Evolutionary conservation across 2,888 invertebrate species (phyloP).

Genomic region (Cantharis flavilabris): DNA sequence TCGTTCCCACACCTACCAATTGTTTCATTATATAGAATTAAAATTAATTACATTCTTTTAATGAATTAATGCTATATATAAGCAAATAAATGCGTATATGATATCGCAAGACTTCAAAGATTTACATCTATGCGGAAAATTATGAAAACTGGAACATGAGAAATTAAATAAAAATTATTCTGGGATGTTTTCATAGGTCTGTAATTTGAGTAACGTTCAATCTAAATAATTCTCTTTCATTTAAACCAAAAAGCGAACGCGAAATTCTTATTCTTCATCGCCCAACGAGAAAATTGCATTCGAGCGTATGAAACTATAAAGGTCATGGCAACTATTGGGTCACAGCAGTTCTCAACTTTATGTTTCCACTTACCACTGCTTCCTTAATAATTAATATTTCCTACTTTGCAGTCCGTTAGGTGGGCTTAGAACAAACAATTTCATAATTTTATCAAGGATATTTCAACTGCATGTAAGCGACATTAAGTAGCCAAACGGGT

Average conservation of each 20-base stretch:
- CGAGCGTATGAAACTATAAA: not conserved
- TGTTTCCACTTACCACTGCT: not conserved
- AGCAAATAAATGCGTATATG: not conserved
- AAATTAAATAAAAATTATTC: not conserved
- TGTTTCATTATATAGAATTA: not conserved
- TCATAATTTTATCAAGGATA: too few species aligned
- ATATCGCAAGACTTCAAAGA: not conserved
- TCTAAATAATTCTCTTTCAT: not conserved
- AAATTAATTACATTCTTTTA: not conserved
- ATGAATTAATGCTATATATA: not conserved
- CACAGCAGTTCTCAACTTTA: not conserved
- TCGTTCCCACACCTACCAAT: not conserved
- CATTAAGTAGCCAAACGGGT: too few species aligned
- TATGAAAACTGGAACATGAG: not conserved
- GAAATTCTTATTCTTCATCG: not conserved
- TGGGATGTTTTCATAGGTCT: not conserved
- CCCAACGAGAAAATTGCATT: not conserved
- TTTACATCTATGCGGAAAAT: not conserved
- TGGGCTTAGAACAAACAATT: not conserved
- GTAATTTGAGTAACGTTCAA: not conserved
- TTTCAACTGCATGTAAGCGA: too few species aligned
- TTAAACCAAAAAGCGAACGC: not conserved
- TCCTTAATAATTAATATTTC: not conserved
- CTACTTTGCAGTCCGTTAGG: not conserved
- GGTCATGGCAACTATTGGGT: not conserved